Conservation (phyloP, 2,113 vertebrate genomes). For the Mesembrinibis cayennensis region DNA sequence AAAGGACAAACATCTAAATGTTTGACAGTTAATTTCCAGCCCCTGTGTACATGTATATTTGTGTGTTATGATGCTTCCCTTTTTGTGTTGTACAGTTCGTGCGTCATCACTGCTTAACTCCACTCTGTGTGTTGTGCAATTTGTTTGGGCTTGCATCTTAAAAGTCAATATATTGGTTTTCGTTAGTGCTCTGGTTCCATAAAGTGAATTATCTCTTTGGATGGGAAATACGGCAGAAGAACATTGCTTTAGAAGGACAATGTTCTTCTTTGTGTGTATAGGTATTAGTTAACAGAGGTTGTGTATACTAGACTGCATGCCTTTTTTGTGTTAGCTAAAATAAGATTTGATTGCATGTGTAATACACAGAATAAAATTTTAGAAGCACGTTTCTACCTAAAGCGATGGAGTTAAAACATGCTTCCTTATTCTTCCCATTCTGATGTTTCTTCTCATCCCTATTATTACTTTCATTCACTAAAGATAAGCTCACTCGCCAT, state of each 20-base stretch:
- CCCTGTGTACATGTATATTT: neutral
- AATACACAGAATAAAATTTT: neutral
- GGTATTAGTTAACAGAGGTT: neutral
- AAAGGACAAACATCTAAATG: neutral
- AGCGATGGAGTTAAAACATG: neutral
- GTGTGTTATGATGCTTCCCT: neutral
- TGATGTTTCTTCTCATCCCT: neutral
- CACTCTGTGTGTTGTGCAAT: neutral
- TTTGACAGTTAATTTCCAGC: neutral
- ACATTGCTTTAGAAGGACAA: neutral
- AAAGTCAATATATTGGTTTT: slow-evolving; percentile 42
- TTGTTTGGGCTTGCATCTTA: slow-evolving; percentile 1
- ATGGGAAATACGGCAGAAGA: neutral
- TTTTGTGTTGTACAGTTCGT: neutral
- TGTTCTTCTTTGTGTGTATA: neutral
- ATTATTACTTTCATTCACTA: neutral
- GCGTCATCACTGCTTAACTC: neutral
- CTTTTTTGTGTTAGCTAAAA: neutral
- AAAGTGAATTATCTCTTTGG: neutral
- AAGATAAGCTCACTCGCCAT: neutral
- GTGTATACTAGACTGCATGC: neutral
- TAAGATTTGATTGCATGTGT: neutral
- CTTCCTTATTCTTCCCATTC: neutral
- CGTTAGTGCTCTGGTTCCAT: neutral
- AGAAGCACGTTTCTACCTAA: neutral